Conservation (phyloP, 1,140 invertebrate species). For the Meloidogyne exigua region DNA sequence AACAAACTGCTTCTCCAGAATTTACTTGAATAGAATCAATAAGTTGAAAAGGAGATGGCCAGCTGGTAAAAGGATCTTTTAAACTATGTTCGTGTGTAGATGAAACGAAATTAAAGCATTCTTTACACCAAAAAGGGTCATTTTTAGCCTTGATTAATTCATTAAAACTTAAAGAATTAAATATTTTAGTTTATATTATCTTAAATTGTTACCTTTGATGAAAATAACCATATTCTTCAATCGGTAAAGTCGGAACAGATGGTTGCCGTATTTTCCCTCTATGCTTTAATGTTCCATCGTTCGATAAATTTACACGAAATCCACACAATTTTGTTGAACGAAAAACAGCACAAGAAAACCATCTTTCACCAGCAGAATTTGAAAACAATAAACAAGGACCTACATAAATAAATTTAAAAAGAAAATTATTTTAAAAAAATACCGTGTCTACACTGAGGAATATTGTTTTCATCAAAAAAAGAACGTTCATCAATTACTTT, state of each 20-base stretch:
- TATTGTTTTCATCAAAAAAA: background rate
- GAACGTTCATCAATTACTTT: background rate
- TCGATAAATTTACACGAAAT: background rate
- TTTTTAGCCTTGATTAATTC: background rate
- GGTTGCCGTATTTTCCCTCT: background rate
- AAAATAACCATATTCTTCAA: constrained; percentile 13
- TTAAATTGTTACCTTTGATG: background rate
- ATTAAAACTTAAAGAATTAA: constrained; percentile 8
- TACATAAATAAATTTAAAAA: constrained; percentile 2
- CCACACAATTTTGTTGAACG: constrained; percentile 16
- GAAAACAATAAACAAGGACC: constrained; percentile 22
- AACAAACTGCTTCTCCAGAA: constrained; percentile 19
- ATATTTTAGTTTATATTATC: background rate
- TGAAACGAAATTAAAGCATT: background rate
- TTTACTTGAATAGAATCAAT: constrained; percentile 10
- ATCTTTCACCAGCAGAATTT: constrained; percentile 3
- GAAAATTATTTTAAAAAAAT: background rate
- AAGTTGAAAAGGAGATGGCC: constrained; percentile 14
- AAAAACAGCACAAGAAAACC: constrained; percentile 26
- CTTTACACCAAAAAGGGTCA: constrained; percentile 9
- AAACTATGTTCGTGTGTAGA: background rate
- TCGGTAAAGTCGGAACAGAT: background rate
- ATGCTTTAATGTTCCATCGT: background rate
- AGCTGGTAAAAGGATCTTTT: background rate
- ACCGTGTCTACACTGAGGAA: constrained; percentile 19